Base-by-base conservation (phyloP, 2,888 invertebrate species). In the Tromatobia lineatoria region DNA sequence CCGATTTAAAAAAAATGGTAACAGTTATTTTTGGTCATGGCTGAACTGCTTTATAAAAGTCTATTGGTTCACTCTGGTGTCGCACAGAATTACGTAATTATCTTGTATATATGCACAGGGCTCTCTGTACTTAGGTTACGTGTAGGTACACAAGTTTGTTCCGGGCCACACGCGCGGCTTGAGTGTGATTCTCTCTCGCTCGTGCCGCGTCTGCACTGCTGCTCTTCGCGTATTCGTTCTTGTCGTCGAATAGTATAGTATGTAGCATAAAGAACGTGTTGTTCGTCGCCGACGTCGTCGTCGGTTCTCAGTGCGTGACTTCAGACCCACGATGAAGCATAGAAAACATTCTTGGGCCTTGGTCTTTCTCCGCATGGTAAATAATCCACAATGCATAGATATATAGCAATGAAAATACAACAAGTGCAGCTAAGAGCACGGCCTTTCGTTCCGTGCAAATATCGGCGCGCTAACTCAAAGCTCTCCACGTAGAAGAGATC, bases 81-180 rank as follows among this genome's bases (percentile, higher is more conserved):
- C 29, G 61, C 61, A 61, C 8, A n/a, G 52, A 50, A 80, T 80
- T 59, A 61, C 61, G 20, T 64, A 73, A 80, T 54, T 59, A n/a
- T 59, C 50, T 47, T n/a, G 69, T 66, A 13, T 67, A 71, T 77
- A 45, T 69, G 57, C 54, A 57, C 15, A 71, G 70, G 80, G 61
- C 76, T 80, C 52, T 80, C 77, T 69, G 73, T 80, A 76, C 76
- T 76, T 76, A 77, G 77, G 77, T 77, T 69, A 69, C 64, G 66
- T 34, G 73, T 74, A 69, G 64, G 52, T 64, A 64, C 67, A 52
- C 73, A 78, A 80, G 83, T 84, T 84, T 84, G 80, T 84, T 80
- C 83, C 83, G 83, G 80, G 59, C 70, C 47, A 50, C 61, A 47
- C 61, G 74, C 42, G 47, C 20, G 66, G 42, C 66, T 18, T 29